Evolutionary conservation across 2,888 invertebrate genomes (phyloP).

Genomic region (Galerucella calmariensis): DNA sequence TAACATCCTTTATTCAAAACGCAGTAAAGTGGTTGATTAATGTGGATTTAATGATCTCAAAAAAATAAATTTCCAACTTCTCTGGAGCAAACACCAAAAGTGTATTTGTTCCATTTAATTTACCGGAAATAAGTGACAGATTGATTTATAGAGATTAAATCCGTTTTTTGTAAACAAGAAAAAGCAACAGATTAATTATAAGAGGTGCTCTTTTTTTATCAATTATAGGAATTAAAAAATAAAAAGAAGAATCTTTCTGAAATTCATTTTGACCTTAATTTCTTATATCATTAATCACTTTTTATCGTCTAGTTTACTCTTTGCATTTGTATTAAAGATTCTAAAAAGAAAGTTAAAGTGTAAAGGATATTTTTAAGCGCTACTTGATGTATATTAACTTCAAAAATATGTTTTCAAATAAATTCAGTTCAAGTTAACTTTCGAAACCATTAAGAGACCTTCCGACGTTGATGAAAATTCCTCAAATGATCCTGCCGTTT

Average conservation of each 20-base stretch:
- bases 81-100: neutral
- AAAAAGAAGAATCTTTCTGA: no score
- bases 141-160: slow-evolving; percentile 1
- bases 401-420: neutral
- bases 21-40: neutral
- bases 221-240: no score
- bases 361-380: neutral
- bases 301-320: neutral
- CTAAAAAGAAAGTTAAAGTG: neutral
- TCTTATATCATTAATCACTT: neutral
- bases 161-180: neutral
- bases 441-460: no score
- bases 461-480: no score
- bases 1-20: neutral
- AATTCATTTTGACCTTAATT: neutral
- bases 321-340: neutral
- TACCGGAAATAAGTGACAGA: slow-evolving; percentile 15
- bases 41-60: neutral
- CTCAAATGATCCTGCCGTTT: no score
- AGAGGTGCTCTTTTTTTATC: no score
- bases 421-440: no score
- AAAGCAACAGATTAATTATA: neutral
- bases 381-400: neutral
- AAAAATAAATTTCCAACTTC: slow-evolving; percentile 3
- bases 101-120: slow-evolving; percentile 84